These are phyloP conservation scores for Saturnia pavonia DNA, from an alignment of 2,888 invertebrate genomes.

Conservation along the genomic window DNA sequence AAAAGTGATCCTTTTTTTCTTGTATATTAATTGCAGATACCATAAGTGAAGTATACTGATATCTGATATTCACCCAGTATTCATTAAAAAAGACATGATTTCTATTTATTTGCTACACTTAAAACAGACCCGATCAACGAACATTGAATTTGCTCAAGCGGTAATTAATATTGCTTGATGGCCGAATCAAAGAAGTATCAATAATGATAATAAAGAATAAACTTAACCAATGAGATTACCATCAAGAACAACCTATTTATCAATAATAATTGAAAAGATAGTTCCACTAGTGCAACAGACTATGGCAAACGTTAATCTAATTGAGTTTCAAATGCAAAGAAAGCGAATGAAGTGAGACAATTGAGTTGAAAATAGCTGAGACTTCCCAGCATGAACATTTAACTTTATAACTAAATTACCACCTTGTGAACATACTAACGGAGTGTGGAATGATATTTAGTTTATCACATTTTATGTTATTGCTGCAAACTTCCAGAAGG, in stretches of 20 bases:
- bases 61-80: too few relatives aligned
- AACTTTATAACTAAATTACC: constrained; percentile 43
- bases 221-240: not conserved
- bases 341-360: not conserved
- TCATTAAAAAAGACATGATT: too few relatives aligned
- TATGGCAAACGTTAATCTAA: not conserved
- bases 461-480: not conserved
- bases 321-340: not conserved
- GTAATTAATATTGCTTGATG: not conserved
- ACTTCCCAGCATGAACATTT: constrained; percentile 22
- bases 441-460: constrained; percentile 20
- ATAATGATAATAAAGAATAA: too few relatives aligned
- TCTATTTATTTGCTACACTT: not conserved
- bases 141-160: not conserved
- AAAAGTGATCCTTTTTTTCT: too few relatives aligned
- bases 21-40: too few relatives aligned
- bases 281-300: not conserved
- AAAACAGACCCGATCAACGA: not conserved
- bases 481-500: too few relatives aligned
- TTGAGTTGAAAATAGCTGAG: constrained; percentile 14
- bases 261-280: not conserved
- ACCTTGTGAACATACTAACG: constrained; percentile 33
- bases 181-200: too few relatives aligned
- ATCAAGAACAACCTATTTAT: not conserved
- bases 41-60: too few relatives aligned